These are phyloP conservation scores for Papilio dardanus DNA, from an alignment of 1,140 invertebrate genomes.

Conservation along the genomic window DNA sequence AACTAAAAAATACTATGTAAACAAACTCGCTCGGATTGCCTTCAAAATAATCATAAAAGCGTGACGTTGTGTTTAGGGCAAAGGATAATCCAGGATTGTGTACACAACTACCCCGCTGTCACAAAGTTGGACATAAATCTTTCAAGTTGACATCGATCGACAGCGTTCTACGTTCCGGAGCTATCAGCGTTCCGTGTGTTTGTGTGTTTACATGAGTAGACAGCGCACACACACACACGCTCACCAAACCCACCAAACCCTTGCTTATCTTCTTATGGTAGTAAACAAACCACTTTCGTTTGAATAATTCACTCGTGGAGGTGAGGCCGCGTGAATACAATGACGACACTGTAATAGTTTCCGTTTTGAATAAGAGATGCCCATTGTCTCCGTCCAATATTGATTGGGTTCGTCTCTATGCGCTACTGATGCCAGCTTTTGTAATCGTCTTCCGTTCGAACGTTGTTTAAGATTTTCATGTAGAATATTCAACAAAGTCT, in stretches of 20 bases:
- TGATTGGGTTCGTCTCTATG: slow-evolving; percentile 71
- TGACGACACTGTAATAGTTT: slow-evolving; percentile 78
- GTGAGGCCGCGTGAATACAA: slow-evolving; percentile 73
- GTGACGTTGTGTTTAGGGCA: slow-evolving; percentile 56
- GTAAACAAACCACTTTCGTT: slow-evolving; percentile 79
- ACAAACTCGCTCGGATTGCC: slow-evolving; percentile 29
- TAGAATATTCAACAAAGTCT: slow-evolving; percentile 37
- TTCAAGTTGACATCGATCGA: slow-evolving; percentile 67
- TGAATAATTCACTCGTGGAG: slow-evolving; percentile 74
- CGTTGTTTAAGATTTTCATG: slow-evolving; percentile 39
- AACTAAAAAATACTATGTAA: slow-evolving; percentile 13
- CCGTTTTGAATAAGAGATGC: slow-evolving; percentile 79
- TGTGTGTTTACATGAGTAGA: slow-evolving; percentile 32
- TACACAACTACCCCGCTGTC: slow-evolving; percentile 63
- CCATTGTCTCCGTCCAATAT: slow-evolving; percentile 76
- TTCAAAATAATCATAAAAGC: slow-evolving; percentile 51
- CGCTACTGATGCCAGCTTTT: slow-evolving; percentile 48
- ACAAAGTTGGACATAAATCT: slow-evolving; percentile 75
- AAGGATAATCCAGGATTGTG: slow-evolving; percentile 73
- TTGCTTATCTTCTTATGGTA: slow-evolving; percentile 67
- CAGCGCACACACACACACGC: slow-evolving; percentile 48
- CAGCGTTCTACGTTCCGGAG: slow-evolving; percentile 51
- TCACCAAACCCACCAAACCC: slow-evolving; percentile 59
- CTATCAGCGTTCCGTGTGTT: slow-evolving; percentile 40
- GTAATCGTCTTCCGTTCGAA: slow-evolving; percentile 60